Evolutionary conservation across 2,113 vertebrate species (phyloP), one percentile per base, ranked within the genome.

Genomic region (sheep (Ovis aries)): DNA sequence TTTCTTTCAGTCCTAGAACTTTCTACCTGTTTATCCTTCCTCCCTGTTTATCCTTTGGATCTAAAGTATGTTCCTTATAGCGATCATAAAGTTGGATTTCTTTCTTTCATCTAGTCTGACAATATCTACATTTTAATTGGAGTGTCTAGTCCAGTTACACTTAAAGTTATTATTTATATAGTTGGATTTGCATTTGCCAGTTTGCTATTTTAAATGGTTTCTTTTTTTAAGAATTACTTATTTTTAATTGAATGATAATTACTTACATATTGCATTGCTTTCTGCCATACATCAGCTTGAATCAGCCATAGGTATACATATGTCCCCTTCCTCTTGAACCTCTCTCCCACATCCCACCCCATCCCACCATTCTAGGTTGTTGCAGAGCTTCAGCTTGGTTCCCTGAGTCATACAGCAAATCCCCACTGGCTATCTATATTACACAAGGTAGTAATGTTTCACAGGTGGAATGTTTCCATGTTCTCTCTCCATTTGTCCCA

Each of bases 401-500:
- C 3, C 23, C 40, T 77, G 71, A 15, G 23, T 77, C 71, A 77
- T 2, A 77, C 0, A 27, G 71, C 40, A 43, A 43, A 27, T 43
- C 27, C 12, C 71, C 0, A 0, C 2, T 43, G 23, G 12, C 40
- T 43, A 4, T 14, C 71, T 7, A 77, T 77, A 43, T 43, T 27
- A 77, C 71, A 77, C 4, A 27, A 0, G 40, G 23, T 43, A 7
- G 71, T 45, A 45, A 45, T 45, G 43, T 45, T 45, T 45, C 43
- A 45, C 7, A 45, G 43, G 43, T 45, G 7, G 43, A 45, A 45
- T 77, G 40, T 43, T 77, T 77, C 71, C 13, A 1, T 27, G 36
- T 43, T 43, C 40, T 77, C 6, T 43, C 12, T 27, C 71, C 71
- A 43, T 77, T 77, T 43, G 36, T 27, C 23, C 71, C 23, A 25